phyloP scores from a whole-genome alignment of 2,888 invertebrate species.

The Tuta absoluta region DNA sequence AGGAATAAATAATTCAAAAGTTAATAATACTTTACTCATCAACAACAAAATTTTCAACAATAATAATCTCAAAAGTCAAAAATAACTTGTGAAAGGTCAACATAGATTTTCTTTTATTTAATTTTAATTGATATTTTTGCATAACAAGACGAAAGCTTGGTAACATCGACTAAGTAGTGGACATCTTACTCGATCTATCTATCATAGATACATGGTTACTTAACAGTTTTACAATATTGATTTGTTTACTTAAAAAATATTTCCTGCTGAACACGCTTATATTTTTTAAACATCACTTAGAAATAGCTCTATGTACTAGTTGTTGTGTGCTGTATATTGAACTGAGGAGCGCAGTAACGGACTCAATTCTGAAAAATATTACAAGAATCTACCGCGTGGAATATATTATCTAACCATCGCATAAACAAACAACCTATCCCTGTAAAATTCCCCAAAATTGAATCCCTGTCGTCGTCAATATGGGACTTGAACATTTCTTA shows the following conservation, averaged over 20 bases:
- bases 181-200: conserved; percentile 75
- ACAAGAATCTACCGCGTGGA: conserved; percentile 33
- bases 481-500: conserved; percentile 71
- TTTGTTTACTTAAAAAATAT: conserved; percentile 74
- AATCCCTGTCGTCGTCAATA: conserved; percentile 27
- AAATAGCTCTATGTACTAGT: conserved; percentile 69
- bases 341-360: conserved; percentile 17
- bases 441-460: conserved; percentile 21
- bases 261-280: conserved; percentile 77
- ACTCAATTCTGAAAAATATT: conserved; percentile 50
- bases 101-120: conserved; percentile 59
- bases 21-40: conserved; percentile 47
- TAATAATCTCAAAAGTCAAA: conserved; percentile 55
- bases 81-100: conserved; percentile 67
- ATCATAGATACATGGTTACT: conserved; percentile 70
- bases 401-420: conserved; percentile 5
- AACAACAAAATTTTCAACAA: conserved; percentile 47
- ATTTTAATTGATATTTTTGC: conserved; percentile 63
- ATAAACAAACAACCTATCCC: conserved; percentile 13
- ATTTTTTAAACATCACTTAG: conserved; percentile 73
- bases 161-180: conserved; percentile 73
- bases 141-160: conserved; percentile 75
- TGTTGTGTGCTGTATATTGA: conserved; percentile 73
- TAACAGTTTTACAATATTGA: conserved; percentile 77
- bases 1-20: conserved; percentile 48